Percentiles rank a stretch among this genome's conserved stretches.
These are phyloP conservation scores for Malacoctenus gilli DNA, from an alignment of 2,797 vertebrate genomes.

Conservation along the genomic window DNA sequence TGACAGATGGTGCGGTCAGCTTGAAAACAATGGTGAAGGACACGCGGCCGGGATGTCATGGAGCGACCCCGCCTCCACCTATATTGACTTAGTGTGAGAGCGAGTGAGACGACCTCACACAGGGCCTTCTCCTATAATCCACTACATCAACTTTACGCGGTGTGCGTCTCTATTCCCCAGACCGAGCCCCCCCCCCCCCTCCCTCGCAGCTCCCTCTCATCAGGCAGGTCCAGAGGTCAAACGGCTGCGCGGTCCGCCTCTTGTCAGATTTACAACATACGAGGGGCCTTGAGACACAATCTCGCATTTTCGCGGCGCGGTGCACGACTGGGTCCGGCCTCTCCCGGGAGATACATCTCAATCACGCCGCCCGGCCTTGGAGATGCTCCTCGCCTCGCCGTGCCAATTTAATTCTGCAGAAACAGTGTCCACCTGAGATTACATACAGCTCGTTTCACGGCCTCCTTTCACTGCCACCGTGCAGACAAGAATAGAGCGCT, in stretches of 20 bases:
- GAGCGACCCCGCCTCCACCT: slow-evolving; percentile 47
- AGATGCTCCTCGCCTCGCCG: slow-evolving; percentile 12
- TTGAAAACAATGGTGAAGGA: slow-evolving; percentile 73
- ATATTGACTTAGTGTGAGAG: slow-evolving; percentile 63
- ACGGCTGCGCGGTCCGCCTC: slow-evolving; percentile 40
- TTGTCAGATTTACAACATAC: slow-evolving; percentile 70
- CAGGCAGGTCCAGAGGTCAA: slow-evolving; percentile 66
- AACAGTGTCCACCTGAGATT: slow-evolving; percentile 22
- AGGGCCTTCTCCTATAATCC: slow-evolving; percentile 45
- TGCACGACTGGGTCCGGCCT: slow-evolving; percentile 23
- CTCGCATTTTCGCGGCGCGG: slow-evolving; percentile 51
- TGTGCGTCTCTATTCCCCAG: slow-evolving; percentile 51
- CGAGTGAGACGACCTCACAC: slow-evolving; percentile 56
- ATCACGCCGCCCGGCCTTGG: slow-evolving; percentile 53
- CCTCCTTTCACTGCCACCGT: slow-evolving; percentile 24
- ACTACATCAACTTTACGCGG: slow-evolving; percentile 64
- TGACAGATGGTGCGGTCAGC: slow-evolving; percentile 74
- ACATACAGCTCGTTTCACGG: slow-evolving; percentile 13
- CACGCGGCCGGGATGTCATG: slow-evolving; percentile 56
- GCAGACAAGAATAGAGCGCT: slow-evolving; percentile 12
- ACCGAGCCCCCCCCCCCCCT: no score
- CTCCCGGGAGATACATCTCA: slow-evolving; percentile 38
- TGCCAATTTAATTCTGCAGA: slow-evolving; percentile 35
- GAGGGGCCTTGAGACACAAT: slow-evolving; percentile 63
- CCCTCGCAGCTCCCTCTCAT: slow-evolving; percentile 53